These are phyloP conservation scores for Onthophagus sagittarius DNA, from an alignment of 2,888 invertebrate genomes.

Conservation along the genomic window DNA sequence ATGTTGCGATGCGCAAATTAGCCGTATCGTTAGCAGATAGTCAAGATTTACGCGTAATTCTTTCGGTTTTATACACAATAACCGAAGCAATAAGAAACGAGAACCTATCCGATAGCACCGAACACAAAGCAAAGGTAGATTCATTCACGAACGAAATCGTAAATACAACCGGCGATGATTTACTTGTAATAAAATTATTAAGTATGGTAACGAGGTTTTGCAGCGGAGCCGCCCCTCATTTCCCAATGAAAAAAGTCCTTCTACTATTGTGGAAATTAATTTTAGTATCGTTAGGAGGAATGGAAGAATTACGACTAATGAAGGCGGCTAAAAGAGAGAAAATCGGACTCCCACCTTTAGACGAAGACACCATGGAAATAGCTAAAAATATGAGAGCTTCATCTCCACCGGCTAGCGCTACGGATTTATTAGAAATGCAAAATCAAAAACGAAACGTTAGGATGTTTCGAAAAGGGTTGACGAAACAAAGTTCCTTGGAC, in stretches of 20 bases:
- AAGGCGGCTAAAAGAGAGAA: conserved; percentile 69
- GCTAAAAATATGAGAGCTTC: conserved; percentile 91
- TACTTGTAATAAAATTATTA: conserved; percentile 82
- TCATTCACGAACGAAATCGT: conserved; percentile 59
- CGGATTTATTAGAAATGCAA: conserved; percentile 83
- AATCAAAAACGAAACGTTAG: conserved; percentile 72
- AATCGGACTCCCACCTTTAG: conserved; percentile 68
- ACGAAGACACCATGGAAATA: conserved; percentile 94
- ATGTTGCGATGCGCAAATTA: conserved; percentile 69
- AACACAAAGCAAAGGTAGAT: conserved; percentile 52
- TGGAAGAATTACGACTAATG: conserved; percentile 72
- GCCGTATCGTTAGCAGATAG: conserved; percentile 88
- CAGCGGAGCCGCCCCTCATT: conserved; percentile 92
- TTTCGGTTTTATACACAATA: conserved; percentile 91
- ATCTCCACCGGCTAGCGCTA: conserved; percentile 90
- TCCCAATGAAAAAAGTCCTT: conserved; percentile 97
- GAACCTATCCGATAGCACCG: conserved; percentile 47
- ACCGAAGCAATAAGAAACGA: conserved; percentile 89
- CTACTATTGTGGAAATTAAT: conserved; percentile 94
- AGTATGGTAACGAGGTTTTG: conserved; percentile 97
- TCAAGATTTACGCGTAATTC: conserved; percentile 82
- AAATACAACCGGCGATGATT: conserved; percentile 68
- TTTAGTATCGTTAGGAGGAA: conserved; percentile 88
- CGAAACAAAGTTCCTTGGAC: conserved; percentile 90
- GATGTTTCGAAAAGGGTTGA: conserved; percentile 71